Evolutionary conservation across 2,797 vertebrate genomes (phyloP).

Genomic region (Sebastes flavidus): DNA sequence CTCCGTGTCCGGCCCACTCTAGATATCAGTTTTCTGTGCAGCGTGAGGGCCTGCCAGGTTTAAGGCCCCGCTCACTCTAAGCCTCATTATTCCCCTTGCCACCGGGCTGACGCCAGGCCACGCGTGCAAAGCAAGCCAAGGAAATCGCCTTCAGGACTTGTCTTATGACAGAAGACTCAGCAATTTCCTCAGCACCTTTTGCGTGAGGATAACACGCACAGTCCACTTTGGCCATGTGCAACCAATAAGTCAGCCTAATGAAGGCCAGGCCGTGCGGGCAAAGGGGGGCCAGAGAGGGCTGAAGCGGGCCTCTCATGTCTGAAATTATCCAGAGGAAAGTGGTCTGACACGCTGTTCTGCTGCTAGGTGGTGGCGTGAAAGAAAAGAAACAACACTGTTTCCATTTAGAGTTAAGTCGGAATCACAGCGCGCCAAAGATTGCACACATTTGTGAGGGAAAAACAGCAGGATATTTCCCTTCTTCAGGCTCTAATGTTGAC

Average conservation of each 20-base stretch:
- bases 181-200: slow-evolving; percentile 89
- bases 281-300: slow-evolving; percentile 34
- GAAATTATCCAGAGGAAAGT: slow-evolving; percentile 79
- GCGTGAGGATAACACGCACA: slow-evolving; percentile 81
- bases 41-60: slow-evolving; percentile 61
- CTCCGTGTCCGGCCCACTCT: slow-evolving; percentile 56
- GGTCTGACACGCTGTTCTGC: slow-evolving; percentile 74
- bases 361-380: slow-evolving; percentile 70
- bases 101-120: slow-evolving; percentile 81
- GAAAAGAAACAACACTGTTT: slow-evolving; percentile 80
- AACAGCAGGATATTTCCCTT: slow-evolving; percentile 78
- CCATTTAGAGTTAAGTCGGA: slow-evolving; percentile 79
- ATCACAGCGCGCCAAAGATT: slow-evolving; percentile 75
- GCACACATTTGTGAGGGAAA: slow-evolving; percentile 71
- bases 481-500: slow-evolving; percentile 75
- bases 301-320: slow-evolving; percentile 74
- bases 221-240: slow-evolving; percentile 82
- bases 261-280: slow-evolving; percentile 77
- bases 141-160: slow-evolving; percentile 80
- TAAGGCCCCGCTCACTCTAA: slow-evolving; percentile 58
- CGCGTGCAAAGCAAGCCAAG: slow-evolving; percentile 81
- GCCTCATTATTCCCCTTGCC: slow-evolving; percentile 73
- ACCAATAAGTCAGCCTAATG: slow-evolving; percentile 87
- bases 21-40: slow-evolving; percentile 72
- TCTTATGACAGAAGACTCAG: slow-evolving; percentile 79